phyloP scores from a whole-genome alignment of 1,140 invertebrate genomes.

The Zophobas atratus region DNA sequence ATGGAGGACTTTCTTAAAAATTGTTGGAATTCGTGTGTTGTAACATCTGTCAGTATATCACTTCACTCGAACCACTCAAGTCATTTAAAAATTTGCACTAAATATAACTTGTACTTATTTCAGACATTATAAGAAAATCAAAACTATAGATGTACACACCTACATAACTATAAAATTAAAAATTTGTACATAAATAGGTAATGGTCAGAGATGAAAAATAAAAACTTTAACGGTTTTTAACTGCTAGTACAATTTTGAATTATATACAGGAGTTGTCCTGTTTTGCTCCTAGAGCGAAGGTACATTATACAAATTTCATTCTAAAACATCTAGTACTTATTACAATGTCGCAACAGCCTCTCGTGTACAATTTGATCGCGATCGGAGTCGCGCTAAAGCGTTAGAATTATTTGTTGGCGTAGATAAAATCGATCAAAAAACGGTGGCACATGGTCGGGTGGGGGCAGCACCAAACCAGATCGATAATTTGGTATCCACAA shows the following conservation, averaged over 20 bases:
- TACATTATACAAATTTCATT: slow-evolving; percentile 62
- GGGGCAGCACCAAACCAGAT: slow-evolving; percentile 50
- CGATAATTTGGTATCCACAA: background rate
- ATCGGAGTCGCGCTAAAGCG: slow-evolving; percentile 66
- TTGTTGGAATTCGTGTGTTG: slow-evolving; percentile 47
- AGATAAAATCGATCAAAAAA: slow-evolving; percentile 6
- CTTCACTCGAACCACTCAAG: slow-evolving; percentile 12
- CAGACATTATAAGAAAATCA: slow-evolving; percentile 20
- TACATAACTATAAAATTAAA: too few relatives aligned
- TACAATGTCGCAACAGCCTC: slow-evolving; percentile 68
- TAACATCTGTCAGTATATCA: slow-evolving; percentile 19
- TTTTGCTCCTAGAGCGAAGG: slow-evolving; percentile 56
- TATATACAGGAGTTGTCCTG: slow-evolving; percentile 15
- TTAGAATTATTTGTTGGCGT: slow-evolving; percentile 64
- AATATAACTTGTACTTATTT: slow-evolving; percentile 58
- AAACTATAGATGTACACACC: too few relatives aligned
- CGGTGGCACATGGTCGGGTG: slow-evolving; percentile 51
- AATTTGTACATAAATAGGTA: too few relatives aligned
- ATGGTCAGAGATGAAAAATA: too few relatives aligned
- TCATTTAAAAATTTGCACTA: slow-evolving; percentile 47
- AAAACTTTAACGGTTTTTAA: background rate
- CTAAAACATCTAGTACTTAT: slow-evolving; percentile 63
- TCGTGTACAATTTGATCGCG: slow-evolving; percentile 62
- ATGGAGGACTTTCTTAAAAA: slow-evolving; percentile 43
- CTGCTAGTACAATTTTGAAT: slow-evolving; percentile 24